These are phyloP conservation scores for Protula sp. DNA, from an alignment of 2,888 invertebrate species.

Conservation along the genomic window DNA sequence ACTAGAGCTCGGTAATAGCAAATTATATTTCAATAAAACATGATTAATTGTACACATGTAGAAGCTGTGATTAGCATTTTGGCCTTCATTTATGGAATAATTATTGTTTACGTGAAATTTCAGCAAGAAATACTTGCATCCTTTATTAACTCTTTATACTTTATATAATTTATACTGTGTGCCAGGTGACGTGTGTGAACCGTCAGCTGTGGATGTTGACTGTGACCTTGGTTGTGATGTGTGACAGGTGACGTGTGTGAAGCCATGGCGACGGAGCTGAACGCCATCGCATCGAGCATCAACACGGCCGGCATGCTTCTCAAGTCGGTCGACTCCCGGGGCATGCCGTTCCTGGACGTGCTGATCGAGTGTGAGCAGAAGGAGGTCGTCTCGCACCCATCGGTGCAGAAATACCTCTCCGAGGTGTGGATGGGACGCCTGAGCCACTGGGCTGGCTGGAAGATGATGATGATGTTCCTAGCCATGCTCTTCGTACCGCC, in stretches of 20 bases:
- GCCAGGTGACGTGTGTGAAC: too few relatives aligned
- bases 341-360: slow-evolving; percentile 91
- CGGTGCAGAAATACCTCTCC: slow-evolving; percentile 86
- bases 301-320: slow-evolving; percentile 92
- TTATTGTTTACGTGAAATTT: too few relatives aligned
- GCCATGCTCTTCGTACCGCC: slow-evolving; percentile 83
- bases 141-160: too few relatives aligned
- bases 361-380: slow-evolving; percentile 98
- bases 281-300: slow-evolving; percentile 87
- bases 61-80: too few relatives aligned
- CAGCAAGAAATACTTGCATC: too few relatives aligned
- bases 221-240: too few relatives aligned
- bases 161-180: too few relatives aligned
- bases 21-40: too few relatives aligned
- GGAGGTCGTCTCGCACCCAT: slow-evolving; percentile 85
- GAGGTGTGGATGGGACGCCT: slow-evolving; percentile 97
- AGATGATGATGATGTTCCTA: slow-evolving; percentile 78
- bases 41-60: too few relatives aligned
- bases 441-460: slow-evolving; percentile 85
- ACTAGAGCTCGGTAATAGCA: too few relatives aligned
- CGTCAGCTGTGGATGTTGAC: slow-evolving; percentile 88
- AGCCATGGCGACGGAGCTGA: slow-evolving; percentile 91
- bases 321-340: slow-evolving; percentile 88
- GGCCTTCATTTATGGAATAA: too few relatives aligned
- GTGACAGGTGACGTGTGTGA: slow-evolving; percentile 98